These are phyloP conservation scores for Amiota minor DNA, from an alignment of 2,888 invertebrate genomes.

Conservation along the genomic window DNA sequence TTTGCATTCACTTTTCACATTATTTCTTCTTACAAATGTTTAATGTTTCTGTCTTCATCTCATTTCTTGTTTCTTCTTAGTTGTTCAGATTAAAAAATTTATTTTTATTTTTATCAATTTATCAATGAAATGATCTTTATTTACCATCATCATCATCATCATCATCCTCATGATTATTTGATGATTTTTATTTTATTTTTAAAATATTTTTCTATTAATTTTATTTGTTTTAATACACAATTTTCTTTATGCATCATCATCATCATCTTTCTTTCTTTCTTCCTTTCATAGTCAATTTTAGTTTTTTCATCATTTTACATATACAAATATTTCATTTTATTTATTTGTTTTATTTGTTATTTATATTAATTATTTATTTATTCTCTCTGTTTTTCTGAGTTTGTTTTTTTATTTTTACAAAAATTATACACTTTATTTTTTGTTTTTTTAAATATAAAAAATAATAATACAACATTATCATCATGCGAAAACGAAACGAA, in stretches of 20 bases:
- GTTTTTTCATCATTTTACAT: not conserved
- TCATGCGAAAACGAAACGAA: constrained; percentile 12
- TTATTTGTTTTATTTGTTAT: constrained; percentile 21
- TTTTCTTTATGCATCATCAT: not conserved
- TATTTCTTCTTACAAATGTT: constrained; percentile 6
- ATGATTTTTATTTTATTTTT: not conserved
- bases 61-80: too few relatives aligned
- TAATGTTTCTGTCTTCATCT: too few relatives aligned
- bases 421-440: constrained; percentile 52
- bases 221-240: constrained; percentile 5
- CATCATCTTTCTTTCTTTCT: constrained; percentile 6
- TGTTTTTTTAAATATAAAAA: constrained; percentile 10
- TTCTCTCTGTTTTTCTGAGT: constrained; percentile 20
- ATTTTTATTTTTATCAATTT: not conserved
- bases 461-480: not conserved
- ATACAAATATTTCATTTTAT: not conserved
- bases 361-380: constrained; percentile 36
- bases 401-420: constrained; percentile 52
- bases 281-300: not conserved
- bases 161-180: not conserved
- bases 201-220: constrained; percentile 20
- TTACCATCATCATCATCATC: not conserved
- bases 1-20: not conserved
- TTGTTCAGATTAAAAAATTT: constrained; percentile 16
- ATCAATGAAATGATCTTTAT: not conserved